Percentiles rank a stretch among this genome's conserved stretches.
These are phyloP conservation scores for Manis javanica DNA, from an alignment of 2,797 vertebrate species.

Conservation along the genomic window DNA sequence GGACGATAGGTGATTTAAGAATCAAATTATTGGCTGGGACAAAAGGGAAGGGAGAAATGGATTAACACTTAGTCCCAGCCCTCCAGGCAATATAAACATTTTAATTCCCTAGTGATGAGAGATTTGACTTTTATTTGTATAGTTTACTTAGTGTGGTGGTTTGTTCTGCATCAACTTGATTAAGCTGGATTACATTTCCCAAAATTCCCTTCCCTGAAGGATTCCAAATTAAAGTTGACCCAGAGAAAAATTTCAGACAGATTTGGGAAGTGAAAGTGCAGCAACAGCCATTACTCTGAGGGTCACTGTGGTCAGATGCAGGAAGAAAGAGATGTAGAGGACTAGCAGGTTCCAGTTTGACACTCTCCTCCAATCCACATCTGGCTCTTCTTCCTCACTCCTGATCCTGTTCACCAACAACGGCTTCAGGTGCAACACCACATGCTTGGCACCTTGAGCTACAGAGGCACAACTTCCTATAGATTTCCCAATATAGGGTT, in stretches of 20 bases:
- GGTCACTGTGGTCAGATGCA: background rate
- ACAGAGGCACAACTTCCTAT: background rate
- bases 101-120: background rate
- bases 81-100: background rate
- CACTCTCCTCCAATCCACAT: background rate
- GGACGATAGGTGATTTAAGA: background rate
- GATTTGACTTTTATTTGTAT: background rate
- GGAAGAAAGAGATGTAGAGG: background rate
- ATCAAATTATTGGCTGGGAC: background rate
- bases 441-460: background rate
- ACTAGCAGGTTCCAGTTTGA: background rate
- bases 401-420: background rate
- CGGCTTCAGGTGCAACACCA: background rate
- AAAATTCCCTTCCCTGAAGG: background rate
- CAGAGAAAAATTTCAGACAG: background rate
- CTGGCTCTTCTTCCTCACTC: background rate
- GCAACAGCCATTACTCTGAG: background rate
- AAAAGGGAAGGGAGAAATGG: background rate
- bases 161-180: background rate
- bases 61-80: background rate
- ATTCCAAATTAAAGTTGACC: background rate
- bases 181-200: slow-evolving; percentile 17
- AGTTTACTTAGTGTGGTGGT: background rate
- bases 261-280: background rate
- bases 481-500: background rate